Evolutionary conservation across 1,140 invertebrate species (phyloP), one percentile per base, ranked within the genome.

Genomic region (Ptiloglossa arizonensis): DNA sequence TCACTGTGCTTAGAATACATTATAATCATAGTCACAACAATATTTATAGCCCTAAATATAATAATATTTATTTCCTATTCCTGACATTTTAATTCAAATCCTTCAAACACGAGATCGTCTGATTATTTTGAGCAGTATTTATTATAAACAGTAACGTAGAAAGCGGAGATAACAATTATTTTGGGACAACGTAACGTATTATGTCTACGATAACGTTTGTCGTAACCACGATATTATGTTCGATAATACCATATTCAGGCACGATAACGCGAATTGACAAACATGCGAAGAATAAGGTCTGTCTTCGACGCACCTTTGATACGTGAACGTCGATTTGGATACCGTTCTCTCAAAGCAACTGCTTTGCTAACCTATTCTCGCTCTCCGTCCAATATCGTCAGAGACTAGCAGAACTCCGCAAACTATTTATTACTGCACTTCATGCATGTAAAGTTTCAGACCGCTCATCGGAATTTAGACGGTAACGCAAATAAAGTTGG

Each of bases 381-480:
- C 9, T 44, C 1, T 15, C 46, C 11, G 22, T 11, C 6, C 5
- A 29, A 15, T 38, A 44, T n/a, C 48, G 2, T 46, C 27, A 11
- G 3, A 27, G 6, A 50, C 11, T 8, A 59, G 19, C 22, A 17
- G 35, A 48, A 48, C 32, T 77, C 38, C 11, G 9, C 27, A 5
- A 62, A 71, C 56, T 59, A 38, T 60, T 70, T 77, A 46, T 71
- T 44, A 46, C 46, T 46, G 5, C 27, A 32, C 38, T 77, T 77
- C 68, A 46, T 29, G 27, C 15, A 24, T 32, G 2, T 22, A 19
- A 67, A 70, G 15, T 44, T 71, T 77, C 68, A 77, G 48, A 5
- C 22, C 24, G 27, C 17, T 69, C 22, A 11, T 11, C 13, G 0
- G 5, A 24, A 71, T 44, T 68, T 41, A 15, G 32, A 44, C n/a